These are phyloP conservation scores for Carapus acus DNA, from an alignment of 2,797 vertebrate genomes.

Conservation along the genomic window DNA sequence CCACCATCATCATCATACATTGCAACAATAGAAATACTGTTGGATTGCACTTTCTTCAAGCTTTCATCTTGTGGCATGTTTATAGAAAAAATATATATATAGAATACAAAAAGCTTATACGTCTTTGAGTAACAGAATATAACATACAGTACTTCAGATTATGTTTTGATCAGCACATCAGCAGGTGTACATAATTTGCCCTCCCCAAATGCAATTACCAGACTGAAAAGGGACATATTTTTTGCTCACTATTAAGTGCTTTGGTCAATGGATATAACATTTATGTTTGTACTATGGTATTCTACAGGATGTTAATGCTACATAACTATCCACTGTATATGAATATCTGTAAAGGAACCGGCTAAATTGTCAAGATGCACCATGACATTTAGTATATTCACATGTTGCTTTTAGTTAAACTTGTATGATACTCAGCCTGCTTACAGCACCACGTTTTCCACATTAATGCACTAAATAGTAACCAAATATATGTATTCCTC, in stretches of 20 bases:
- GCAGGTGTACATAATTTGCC: slow-evolving; percentile 69
- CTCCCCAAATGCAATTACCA: slow-evolving; percentile 56
- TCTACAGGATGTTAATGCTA: slow-evolving; percentile 73
- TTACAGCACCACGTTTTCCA: slow-evolving; percentile 45
- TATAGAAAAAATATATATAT: slow-evolving; percentile 78
- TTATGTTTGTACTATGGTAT: slow-evolving; percentile 66
- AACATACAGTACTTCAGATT: slow-evolving; percentile 78
- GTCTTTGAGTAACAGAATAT: slow-evolving; percentile 78
- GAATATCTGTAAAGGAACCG: slow-evolving; percentile 53
- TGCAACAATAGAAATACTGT: slow-evolving; percentile 75
- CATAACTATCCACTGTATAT: slow-evolving; percentile 67
- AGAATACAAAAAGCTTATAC: slow-evolving; percentile 78
- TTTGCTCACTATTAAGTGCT: slow-evolving; percentile 72
- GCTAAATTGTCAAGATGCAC: slow-evolving; percentile 58
- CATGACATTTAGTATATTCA: slow-evolving; percentile 63
- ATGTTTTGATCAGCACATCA: slow-evolving; percentile 75
- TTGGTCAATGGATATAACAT: slow-evolving; percentile 70
- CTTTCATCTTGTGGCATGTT: slow-evolving; percentile 72
- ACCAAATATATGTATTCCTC: slow-evolving; percentile 39
- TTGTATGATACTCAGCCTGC: slow-evolving; percentile 44
- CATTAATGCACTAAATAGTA: slow-evolving; percentile 47
- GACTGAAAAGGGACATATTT: slow-evolving; percentile 60
- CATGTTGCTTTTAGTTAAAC: slow-evolving; percentile 58
- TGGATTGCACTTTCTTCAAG: slow-evolving; percentile 76
- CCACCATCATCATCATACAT: slow-evolving; percentile 58